These are phyloP conservation scores for Mystacides longicornis DNA, from an alignment of 2,888 invertebrate species.

Conservation along the genomic window DNA sequence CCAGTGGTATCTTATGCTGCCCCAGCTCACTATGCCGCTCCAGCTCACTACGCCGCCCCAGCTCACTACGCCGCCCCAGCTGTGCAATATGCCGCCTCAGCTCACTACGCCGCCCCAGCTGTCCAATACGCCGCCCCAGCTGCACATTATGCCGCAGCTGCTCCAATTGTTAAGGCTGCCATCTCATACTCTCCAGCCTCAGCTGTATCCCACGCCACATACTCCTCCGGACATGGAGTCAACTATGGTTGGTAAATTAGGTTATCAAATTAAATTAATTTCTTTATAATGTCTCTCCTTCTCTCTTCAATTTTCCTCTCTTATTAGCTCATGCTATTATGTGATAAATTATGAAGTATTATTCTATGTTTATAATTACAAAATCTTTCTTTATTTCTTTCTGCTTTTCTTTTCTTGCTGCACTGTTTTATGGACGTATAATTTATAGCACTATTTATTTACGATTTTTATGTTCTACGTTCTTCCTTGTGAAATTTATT, in stretches of 20 bases:
- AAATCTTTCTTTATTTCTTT: not conserved
- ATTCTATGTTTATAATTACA: not conserved
- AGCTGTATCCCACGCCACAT: constrained; percentile 57
- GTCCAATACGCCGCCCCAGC: constrained; percentile 29
- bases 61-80: constrained; percentile 29
- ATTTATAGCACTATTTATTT: not conserved
- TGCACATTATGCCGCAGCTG: constrained; percentile 33
- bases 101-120: constrained; percentile 32
- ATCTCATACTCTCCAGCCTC: constrained; percentile 53
- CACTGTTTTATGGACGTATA: no score
- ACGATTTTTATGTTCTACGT: not conserved
- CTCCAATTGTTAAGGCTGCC: constrained; percentile 36
- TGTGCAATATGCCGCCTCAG: constrained; percentile 29
- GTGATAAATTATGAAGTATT: not conserved
- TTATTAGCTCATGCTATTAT: not conserved
- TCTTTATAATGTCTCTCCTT: not conserved
- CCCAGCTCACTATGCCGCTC: constrained; percentile 28
- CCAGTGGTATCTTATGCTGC: constrained; percentile 36
- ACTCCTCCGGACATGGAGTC: constrained; percentile 52
- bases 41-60: constrained; percentile 30
- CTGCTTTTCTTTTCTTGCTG: not conserved
- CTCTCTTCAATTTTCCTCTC: not conserved
- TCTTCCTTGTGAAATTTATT: not conserved
- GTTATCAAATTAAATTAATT: not conserved
- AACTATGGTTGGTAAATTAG: constrained; percentile 55